A percentile compares a stretch with the other conserved stretches of the same genome.
These are phyloP conservation scores for Neosilurus mollespiculum DNA, from an alignment of 2,797 vertebrate species.

Conservation along the genomic window DNA sequence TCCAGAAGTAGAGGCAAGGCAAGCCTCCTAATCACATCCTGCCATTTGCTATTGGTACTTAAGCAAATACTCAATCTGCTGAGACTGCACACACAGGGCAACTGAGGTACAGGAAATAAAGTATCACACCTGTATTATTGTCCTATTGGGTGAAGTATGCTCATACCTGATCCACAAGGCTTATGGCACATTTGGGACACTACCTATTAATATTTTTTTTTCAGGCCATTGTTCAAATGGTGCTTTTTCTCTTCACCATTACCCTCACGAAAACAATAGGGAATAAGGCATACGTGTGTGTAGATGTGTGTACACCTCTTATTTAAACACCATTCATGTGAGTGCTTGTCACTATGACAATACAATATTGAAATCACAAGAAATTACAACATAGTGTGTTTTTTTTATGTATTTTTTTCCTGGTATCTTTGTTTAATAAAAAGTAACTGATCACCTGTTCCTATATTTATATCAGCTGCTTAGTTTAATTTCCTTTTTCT, in stretches of 20 bases:
- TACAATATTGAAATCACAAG: neutral
- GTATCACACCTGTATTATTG: conserved; percentile 4
- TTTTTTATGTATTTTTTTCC: neutral
- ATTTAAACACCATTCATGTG: neutral
- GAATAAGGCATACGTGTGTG: neutral
- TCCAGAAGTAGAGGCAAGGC: conserved; percentile 10
- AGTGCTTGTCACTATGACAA: neutral
- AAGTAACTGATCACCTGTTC: neutral
- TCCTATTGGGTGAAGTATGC: neutral
- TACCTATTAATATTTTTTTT: neutral
- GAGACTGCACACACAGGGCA: conserved; percentile 24
- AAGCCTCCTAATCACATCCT: neutral
- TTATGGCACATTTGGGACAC: neutral
- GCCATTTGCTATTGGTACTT: conserved; percentile 23
- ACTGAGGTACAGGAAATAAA: neutral
- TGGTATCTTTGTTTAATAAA: neutral
- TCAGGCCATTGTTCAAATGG: neutral
- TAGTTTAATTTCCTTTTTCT: neutral
- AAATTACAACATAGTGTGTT: neutral
- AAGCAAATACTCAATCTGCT: conserved; percentile 20
- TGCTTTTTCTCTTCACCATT: neutral
- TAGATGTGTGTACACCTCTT: neutral
- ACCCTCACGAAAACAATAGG: neutral
- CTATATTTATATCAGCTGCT: neutral
- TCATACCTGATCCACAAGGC: neutral